Evolutionary conservation across 2,113 vertebrate genomes (phyloP).

Genomic region (Pterocles orientalis): DNA sequence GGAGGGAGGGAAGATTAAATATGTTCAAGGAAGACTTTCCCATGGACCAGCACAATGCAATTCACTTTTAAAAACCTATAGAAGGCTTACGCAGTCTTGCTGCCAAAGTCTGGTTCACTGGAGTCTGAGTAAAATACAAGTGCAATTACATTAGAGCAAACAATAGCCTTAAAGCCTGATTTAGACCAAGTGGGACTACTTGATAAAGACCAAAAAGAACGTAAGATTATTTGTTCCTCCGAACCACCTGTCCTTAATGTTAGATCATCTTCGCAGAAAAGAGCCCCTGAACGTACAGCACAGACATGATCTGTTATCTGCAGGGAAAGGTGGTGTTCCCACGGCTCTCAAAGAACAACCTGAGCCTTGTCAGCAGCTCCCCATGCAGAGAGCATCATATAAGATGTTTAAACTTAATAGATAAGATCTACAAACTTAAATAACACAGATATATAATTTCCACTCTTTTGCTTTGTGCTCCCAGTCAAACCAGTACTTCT

Average conservation of each 20-base stretch:
- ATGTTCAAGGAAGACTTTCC: constrained; percentile 74
- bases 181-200: constrained; percentile 44
- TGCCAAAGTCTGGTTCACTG: constrained; percentile 53
- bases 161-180: constrained; percentile 67
- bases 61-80: constrained; percentile 55
- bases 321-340: constrained; percentile 55
- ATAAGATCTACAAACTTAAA: background rate
- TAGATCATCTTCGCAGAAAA: constrained; percentile 48
- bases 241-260: constrained; percentile 65
- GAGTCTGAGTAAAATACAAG: constrained; percentile 48
- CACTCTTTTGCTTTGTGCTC: background rate
- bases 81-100: constrained; percentile 53
- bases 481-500: background rate
- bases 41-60: constrained; percentile 59
- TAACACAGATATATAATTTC: background rate
- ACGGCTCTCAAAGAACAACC: constrained; percentile 66
- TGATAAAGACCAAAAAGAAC: constrained; percentile 55
- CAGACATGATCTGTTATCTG: constrained; percentile 23
- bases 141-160: constrained; percentile 72
- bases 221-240: constrained; percentile 65
- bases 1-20: constrained; percentile 54
- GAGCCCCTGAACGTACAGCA: background rate
- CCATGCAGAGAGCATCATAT: background rate
- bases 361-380: background rate
- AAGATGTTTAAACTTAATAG: background rate